Evolutionary conservation across 2,888 invertebrate species (phyloP), one percentile per base, ranked within the genome.

Genomic region (Protodeltote pygarga): DNA sequence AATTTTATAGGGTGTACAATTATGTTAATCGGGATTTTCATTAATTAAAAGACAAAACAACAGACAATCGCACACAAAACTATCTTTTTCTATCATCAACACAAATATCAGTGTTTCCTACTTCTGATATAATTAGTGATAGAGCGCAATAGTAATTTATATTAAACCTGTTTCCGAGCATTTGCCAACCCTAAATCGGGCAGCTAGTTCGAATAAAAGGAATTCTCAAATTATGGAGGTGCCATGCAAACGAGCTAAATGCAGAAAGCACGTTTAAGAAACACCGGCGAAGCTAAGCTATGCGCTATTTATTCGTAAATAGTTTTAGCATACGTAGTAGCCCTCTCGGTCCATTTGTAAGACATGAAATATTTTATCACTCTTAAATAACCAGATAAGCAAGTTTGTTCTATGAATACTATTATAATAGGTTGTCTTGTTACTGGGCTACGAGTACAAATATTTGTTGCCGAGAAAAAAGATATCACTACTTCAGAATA

Each of bases 241-340:
- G 69, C 55, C 48, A 69, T 69, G 69, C 63, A 65, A 68, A 71
- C 59, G 69, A 57, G 69, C 63, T 69, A 54, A 69, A 68, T 59
- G 55, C 66, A 69, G 69, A 62, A 59, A 57, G 51, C 55, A 44
- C 50, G 65, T 67, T 67, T 60, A 48, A 62, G 70, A 52, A 57
- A 61, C 70, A 50, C 31, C 24, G 25, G 52, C 37, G n/a, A 28
- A 25, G 52, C 62, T 54, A 28, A 25, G 52, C 62, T 54, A 65
- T 62, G 49, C 20, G 45, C 45, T 71, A 55, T 71, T 64, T 71
- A 58, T 60, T 49, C 32, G 38, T 48, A 55, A 62, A 65, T 55
- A 60, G 25, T 55, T 49, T 54, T 44, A 27, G 50, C 33, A 32
- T 28, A 49, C n/a, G 28, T 33, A 48, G 42, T 13, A 33, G 40